Conservation (phyloP, 2,797 vertebrate genomes). For the Sebastes iracundus region DNA sequence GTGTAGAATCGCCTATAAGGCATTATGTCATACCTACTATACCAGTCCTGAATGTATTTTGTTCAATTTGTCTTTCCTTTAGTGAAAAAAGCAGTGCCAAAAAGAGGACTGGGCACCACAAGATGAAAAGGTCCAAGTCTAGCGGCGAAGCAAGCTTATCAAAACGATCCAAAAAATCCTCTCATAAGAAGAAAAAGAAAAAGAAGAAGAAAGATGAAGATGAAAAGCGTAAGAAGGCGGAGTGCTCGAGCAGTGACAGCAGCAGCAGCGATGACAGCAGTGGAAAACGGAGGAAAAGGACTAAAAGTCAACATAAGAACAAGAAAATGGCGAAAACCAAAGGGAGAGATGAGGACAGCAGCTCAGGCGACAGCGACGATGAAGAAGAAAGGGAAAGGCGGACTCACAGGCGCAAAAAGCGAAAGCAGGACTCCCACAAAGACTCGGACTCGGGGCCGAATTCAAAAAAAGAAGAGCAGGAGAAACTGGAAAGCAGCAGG, state of each 20-base stretch:
- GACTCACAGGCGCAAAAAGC: conserved; percentile 73
- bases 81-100: conserved; percentile 76
- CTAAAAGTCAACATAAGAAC: conserved; percentile 74
- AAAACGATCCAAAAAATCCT: conserved; percentile 90
- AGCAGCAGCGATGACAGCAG: conserved; percentile 59
- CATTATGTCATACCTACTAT: neutral
- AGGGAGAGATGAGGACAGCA: conserved; percentile 78
- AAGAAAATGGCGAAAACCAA: conserved; percentile 75
- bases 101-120: conserved; percentile 76
- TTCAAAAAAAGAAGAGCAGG: conserved; percentile 83
- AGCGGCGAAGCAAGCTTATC: conserved; percentile 77
- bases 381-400: conserved; percentile 51
- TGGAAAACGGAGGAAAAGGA: conserved; percentile 71
- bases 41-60: neutral
- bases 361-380: conserved; percentile 81
- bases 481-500: conserved; percentile 91
- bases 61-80: conserved; percentile 1
- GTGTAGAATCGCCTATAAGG: neutral
- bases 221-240: conserved; percentile 85
- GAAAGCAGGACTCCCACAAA: conserved; percentile 62
- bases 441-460: conserved; percentile 54
- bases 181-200: conserved; percentile 92
- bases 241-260: conserved; percentile 73
- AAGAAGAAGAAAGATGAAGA: conserved; percentile 89
- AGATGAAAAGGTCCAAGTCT: conserved; percentile 83